Conservation (phyloP, 2,113 vertebrate genomes). For the Heteronetta atricapilla region DNA sequence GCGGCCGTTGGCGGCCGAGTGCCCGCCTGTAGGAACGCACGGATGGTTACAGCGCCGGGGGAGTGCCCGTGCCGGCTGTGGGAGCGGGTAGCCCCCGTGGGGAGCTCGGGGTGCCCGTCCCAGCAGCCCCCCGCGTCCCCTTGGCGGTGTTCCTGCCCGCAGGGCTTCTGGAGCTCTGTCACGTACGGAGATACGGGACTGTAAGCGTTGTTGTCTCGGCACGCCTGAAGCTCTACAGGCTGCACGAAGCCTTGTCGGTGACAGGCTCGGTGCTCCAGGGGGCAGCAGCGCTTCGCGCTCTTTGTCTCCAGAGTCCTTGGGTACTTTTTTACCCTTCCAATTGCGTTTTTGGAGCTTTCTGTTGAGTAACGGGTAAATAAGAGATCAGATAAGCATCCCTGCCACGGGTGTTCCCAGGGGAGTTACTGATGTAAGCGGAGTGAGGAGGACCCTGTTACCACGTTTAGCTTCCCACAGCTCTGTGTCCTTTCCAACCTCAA, state of each 20-base stretch:
- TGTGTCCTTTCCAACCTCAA: neutral
- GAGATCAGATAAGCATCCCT: fast-evolving
- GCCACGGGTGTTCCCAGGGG: fast-evolving
- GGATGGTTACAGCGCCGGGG: too few species aligned
- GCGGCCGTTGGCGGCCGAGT: too few species aligned
- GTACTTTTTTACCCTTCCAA: neutral
- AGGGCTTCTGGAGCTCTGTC: fast-evolving
- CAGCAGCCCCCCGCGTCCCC: too few species aligned
- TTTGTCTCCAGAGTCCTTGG: neutral
- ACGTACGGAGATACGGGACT: fast-evolving
- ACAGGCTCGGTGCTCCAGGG: slow-evolving; percentile 12
- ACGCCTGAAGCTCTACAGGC: neutral
- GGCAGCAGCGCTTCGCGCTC: slow-evolving; percentile 31
- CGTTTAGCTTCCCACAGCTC: neutral
- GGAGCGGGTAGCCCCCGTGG: too few species aligned
- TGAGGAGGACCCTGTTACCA: neutral
- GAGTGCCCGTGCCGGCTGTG: too few species aligned
- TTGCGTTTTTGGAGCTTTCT: neutral
- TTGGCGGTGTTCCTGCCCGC: fast-evolving
- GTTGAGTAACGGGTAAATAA: fast-evolving
- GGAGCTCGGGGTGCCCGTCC: too few species aligned
- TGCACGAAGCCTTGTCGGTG: neutral
- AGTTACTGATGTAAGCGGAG: neutral
- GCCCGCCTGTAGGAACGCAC: too few species aligned
- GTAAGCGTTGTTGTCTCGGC: fast-evolving